These are phyloP conservation scores for Sebastes paucispinis DNA, from an alignment of 2,797 vertebrate genomes.

Conservation along the genomic window DNA sequence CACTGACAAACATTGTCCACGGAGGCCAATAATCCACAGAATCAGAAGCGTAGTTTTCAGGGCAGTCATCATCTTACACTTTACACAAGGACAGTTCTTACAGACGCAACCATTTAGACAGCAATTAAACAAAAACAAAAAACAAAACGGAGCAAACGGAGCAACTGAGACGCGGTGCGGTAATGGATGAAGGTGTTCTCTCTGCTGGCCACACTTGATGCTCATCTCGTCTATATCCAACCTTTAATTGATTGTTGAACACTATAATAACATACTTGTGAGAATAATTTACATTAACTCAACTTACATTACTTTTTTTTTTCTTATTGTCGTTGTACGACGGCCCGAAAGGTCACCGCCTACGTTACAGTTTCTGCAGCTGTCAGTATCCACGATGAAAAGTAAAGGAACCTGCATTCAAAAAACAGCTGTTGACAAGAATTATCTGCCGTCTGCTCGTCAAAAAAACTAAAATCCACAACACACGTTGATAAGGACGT, in stretches of 20 bases:
- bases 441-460: too few relatives aligned
- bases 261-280: neutral
- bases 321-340: neutral
- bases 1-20: too few relatives aligned
- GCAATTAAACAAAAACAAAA: too few relatives aligned
- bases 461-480: too few relatives aligned
- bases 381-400: constrained; percentile 30
- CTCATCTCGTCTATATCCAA: neutral
- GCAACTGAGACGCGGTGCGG: too few relatives aligned
- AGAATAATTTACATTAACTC: neutral
- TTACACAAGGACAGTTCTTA: too few relatives aligned
- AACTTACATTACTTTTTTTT: neutral
- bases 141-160: too few relatives aligned
- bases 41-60: too few relatives aligned
- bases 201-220: neutral
- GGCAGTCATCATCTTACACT: too few relatives aligned
- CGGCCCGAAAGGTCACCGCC: neutral
- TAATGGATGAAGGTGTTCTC: neutral
- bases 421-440: constrained; percentile 1
- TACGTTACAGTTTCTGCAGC: constrained; percentile 27
- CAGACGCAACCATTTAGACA: too few relatives aligned
- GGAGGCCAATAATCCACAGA: too few relatives aligned
- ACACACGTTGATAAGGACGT: too few relatives aligned
- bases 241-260: neutral
- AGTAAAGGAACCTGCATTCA: constrained; percentile 4